Conservation (phyloP, 2,797 vertebrate genomes). For the Ctenosaura bakeri region DNA sequence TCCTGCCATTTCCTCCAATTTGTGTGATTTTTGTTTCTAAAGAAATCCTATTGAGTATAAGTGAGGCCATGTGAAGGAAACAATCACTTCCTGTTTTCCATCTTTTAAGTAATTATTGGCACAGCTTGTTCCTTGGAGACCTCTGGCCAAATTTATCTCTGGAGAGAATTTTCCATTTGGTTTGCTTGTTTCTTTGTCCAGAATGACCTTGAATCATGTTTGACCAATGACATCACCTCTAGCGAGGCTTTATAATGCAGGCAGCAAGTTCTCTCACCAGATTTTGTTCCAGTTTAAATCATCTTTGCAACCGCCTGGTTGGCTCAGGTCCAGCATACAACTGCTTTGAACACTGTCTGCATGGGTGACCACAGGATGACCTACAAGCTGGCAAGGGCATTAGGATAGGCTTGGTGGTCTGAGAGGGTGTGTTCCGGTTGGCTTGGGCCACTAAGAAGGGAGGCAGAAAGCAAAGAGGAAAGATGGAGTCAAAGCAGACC, state of each 20-base stretch:
- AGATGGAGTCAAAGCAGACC: not conserved
- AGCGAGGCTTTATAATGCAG: fast-evolving
- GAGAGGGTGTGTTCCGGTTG: not conserved
- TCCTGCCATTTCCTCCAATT: not conserved
- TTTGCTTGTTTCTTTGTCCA: not conserved
- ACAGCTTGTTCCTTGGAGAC: conserved; percentile 23
- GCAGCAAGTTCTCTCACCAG: fast-evolving
- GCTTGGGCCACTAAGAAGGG: not conserved
- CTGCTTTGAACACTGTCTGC: not conserved
- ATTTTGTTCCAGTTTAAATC: fast-evolving
- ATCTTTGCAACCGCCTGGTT: not conserved
- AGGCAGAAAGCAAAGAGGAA: not conserved
- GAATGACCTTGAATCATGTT: not conserved
- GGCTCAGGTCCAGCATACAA: not conserved
- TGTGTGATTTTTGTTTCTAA: not conserved
- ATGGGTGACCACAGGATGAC: not conserved
- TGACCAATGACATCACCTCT: not conserved
- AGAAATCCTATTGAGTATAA: not conserved
- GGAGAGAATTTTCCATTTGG: conserved; percentile 18
- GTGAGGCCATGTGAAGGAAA: not conserved
- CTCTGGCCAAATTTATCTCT: conserved; percentile 18
- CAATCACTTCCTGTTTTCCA: conserved; percentile 41
- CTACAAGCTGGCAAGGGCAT: not conserved
- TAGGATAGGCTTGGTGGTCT: not conserved
- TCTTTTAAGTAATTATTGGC: conserved; percentile 13